Evolutionary conservation across 2,888 invertebrate genomes (phyloP).

Genomic region (Unio pictorum): DNA sequence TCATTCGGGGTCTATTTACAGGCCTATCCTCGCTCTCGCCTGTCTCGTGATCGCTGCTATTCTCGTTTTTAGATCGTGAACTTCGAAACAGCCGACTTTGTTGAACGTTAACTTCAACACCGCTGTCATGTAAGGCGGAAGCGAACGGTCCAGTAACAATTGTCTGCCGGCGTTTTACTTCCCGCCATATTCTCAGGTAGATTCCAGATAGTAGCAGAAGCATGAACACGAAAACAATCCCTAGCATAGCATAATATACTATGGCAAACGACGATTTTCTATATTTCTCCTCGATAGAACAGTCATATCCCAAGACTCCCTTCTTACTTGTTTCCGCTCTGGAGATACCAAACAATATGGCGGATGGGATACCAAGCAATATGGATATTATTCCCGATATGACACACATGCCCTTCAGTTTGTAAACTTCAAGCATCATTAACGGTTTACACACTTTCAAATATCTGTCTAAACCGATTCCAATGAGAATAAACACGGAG

Average conservation of each 20-base stretch:
- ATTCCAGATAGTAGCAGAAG: conserved; percentile 10
- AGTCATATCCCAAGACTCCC: conserved; percentile 16
- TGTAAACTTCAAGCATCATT: neutral
- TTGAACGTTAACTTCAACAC: too few relatives aligned
- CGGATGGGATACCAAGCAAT: conserved; percentile 10
- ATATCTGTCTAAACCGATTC: conserved; percentile 24
- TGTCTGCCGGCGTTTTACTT: conserved; percentile 12
- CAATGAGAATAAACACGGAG: conserved; percentile 18
- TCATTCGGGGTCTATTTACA: conserved; percentile 4
- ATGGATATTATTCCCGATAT: conserved; percentile 8
- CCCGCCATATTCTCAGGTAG: conserved; percentile 20
- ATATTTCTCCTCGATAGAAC: conserved; percentile 17
- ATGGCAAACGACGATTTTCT: conserved; percentile 10
- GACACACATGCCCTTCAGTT: conserved; percentile 12
- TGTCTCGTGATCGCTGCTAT: too few relatives aligned
- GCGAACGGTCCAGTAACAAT: conserved; percentile 5
- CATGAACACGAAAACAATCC: conserved; percentile 9
- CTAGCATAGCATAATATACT: conserved; percentile 11
- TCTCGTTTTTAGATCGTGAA: too few relatives aligned
- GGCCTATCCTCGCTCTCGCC: too few relatives aligned
- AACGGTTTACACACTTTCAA: conserved; percentile 22
- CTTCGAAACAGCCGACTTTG: too few relatives aligned
- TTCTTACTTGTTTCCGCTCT: neutral
- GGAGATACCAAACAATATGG: conserved; percentile 18
- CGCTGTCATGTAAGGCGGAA: too few relatives aligned